Conservation (phyloP, 2,797 vertebrate genomes). For the Liasis olivaceus region DNA sequence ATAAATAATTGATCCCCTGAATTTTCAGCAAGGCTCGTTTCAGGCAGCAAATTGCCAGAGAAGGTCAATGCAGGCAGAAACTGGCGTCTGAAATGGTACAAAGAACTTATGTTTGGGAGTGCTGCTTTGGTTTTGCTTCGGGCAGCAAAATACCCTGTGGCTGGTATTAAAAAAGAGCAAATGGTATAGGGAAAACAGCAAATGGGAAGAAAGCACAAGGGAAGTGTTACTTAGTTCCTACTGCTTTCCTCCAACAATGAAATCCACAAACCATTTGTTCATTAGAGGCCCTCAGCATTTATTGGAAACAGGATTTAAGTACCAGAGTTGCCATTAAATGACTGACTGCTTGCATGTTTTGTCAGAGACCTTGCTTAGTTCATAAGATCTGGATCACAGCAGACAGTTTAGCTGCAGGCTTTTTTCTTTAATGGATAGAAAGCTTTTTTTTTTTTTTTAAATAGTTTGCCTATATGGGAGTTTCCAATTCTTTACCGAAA, state of each 20-base stretch:
- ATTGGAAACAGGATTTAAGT: neutral
- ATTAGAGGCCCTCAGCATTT: neutral
- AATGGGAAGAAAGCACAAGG: neutral
- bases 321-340: neutral
- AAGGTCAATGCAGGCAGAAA: neutral
- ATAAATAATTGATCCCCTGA: neutral
- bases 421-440: neutral
- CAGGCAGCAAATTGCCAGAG: neutral
- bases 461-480: neutral
- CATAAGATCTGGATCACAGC: conserved; percentile 5
- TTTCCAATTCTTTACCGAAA: conserved; percentile 12
- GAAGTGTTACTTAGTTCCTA: neutral
- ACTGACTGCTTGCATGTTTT: neutral
- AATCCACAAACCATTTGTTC: neutral
- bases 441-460: neutral
- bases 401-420: conserved; percentile 3
- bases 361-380: neutral
- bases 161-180: neutral
- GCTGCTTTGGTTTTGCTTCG: neutral
- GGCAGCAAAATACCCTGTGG: neutral
- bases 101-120: too few species aligned
- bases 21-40: neutral
- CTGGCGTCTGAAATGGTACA: neutral
- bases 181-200: neutral
- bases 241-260: neutral